These are phyloP conservation scores for Brienomyrus brachyistius DNA, from an alignment of 2,113 vertebrate genomes.

Conservation along the genomic window DNA sequence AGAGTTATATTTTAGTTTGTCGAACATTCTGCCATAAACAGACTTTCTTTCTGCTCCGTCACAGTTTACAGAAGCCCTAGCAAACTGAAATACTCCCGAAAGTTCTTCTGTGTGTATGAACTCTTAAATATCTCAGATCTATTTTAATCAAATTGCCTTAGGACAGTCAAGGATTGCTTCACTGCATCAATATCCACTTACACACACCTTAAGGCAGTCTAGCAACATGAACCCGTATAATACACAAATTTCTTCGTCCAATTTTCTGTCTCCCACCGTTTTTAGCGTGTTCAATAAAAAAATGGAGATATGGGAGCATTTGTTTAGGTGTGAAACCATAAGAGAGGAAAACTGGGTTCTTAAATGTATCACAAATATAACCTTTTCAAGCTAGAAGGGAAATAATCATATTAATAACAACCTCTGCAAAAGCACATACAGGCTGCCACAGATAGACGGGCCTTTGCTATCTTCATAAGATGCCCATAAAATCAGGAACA, in stretches of 20 bases:
- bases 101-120: conserved; percentile 7
- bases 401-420: neutral
- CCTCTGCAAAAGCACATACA: neutral
- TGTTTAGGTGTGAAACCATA: neutral
- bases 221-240: conserved; percentile 36
- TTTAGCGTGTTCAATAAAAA: neutral
- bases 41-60: neutral
- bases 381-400: neutral
- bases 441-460: neutral
- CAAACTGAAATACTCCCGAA: conserved; percentile 19
- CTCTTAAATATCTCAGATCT: conserved; percentile 39
- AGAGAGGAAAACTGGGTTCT: neutral
- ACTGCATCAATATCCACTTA: conserved; percentile 17
- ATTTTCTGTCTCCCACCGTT: conserved; percentile 13
- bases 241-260: conserved; percentile 32
- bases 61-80: neutral
- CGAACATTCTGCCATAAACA: neutral
- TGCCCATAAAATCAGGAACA: neutral
- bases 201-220: conserved; percentile 14
- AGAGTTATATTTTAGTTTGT: neutral
- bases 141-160: conserved; percentile 24
- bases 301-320: neutral
- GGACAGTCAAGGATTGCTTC: conserved; percentile 22
- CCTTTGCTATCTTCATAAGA: neutral
- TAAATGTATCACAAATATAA: neutral